These are phyloP conservation scores for Acrobasis suavella DNA, from an alignment of 2,888 invertebrate species.

Conservation along the genomic window DNA sequence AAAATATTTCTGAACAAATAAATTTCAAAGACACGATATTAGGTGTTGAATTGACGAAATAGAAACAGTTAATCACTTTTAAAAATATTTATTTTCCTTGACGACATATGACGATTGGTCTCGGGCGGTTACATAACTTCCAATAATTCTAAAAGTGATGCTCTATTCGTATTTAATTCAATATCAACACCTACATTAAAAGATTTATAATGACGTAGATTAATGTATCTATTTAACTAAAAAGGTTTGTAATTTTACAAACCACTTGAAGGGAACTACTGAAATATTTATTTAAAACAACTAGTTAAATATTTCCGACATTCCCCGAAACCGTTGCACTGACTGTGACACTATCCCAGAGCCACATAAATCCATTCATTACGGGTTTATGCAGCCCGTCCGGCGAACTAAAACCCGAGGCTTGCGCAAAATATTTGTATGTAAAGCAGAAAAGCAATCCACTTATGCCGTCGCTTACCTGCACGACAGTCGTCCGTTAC, in stretches of 20 bases:
- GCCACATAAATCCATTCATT: slow-evolving; percentile 31
- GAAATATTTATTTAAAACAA: not conserved
- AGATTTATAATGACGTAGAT: too few species aligned
- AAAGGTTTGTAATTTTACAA: not conserved
- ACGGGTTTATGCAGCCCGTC: not conserved
- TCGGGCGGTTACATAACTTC: too few species aligned
- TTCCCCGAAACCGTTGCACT: not conserved
- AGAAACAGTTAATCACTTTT: too few species aligned
- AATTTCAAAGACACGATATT: too few species aligned
- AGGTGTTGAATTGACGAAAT: too few species aligned
- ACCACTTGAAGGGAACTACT: not conserved
- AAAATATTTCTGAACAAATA: too few species aligned
- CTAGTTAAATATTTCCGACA: not conserved
- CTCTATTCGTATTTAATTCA: too few species aligned
- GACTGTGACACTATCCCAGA: not conserved
- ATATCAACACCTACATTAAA: too few species aligned
- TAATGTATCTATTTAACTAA: too few species aligned
- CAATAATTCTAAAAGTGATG: too few species aligned
- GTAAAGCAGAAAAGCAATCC: slow-evolving; percentile 81
- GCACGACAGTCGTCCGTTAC: slow-evolving; percentile 70
- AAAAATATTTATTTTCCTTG: too few species aligned
- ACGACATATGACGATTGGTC: too few species aligned
- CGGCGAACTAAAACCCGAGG: slow-evolving; percentile 33
- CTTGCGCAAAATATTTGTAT: slow-evolving; percentile 79
- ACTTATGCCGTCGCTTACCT: slow-evolving; percentile 78